A percentile compares a stretch with the other conserved stretches of the same genome.
Evolutionary conservation across 2,113 vertebrate genomes (phyloP).

Genomic region (Mobula birostris): DNA sequence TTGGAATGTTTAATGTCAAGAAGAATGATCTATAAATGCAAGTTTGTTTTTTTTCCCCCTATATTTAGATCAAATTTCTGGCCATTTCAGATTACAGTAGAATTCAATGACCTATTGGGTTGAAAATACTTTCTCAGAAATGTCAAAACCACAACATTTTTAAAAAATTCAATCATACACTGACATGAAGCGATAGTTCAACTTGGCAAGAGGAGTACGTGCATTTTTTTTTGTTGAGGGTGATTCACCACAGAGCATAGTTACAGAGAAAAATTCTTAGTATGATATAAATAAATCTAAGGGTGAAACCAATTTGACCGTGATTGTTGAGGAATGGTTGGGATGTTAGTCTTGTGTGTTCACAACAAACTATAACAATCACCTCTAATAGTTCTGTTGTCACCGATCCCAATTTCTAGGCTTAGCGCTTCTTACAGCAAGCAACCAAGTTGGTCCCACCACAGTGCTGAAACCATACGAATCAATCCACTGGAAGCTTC

Average conservation of each 20-base stretch:
- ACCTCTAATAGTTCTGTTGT: not conserved
- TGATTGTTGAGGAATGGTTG: not conserved
- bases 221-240: not conserved
- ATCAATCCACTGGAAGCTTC: not conserved
- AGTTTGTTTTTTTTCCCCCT: not conserved
- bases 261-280: not conserved
- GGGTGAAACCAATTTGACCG: not conserved
- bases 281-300: not conserved
- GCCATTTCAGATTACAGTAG: no score
- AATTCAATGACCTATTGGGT: no score
- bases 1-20: no score
- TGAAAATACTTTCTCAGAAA: not conserved
- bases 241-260: not conserved
- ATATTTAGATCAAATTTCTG: not conserved
- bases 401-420: not conserved
- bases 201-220: not conserved
- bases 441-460: not conserved
- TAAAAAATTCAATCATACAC: not conserved
- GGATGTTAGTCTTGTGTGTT: not conserved
- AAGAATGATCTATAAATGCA: no score
- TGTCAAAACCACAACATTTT: not conserved
- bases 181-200: not conserved
- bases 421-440: not conserved
- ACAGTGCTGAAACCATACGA: not conserved
- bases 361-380: not conserved